A percentile compares a stretch with the other conserved stretches of the same genome.
Conservation (phyloP, 2,113 vertebrate species). For the Polypterus bichir region DNA sequence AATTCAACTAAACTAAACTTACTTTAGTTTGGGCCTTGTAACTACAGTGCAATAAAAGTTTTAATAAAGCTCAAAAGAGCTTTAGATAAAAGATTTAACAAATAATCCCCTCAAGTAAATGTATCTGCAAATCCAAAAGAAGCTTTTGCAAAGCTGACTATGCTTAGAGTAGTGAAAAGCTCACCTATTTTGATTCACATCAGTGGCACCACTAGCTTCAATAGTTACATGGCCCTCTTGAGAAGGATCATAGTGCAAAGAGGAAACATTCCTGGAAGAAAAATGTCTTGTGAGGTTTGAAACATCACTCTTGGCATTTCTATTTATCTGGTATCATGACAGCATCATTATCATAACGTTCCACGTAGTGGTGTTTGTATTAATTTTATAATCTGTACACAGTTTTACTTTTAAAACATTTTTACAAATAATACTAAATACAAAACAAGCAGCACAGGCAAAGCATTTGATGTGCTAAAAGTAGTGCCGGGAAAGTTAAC, state of each 20-base stretch:
- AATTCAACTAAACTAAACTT: background rate
- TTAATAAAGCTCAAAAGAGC: background rate
- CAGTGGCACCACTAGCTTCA: conserved; percentile 47
- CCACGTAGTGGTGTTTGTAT: too few relatives aligned
- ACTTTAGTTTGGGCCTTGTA: background rate
- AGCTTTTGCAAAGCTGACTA: background rate
- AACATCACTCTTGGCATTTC: background rate
- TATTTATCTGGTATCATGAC: background rate
- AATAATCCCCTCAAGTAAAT: background rate
- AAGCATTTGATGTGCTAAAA: too few relatives aligned
- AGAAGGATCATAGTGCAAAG: conserved; percentile 81
- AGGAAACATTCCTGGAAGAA: conserved; percentile 61
- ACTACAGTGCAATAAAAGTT: background rate
- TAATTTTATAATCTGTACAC: too few relatives aligned
- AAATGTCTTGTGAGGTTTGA: background rate
- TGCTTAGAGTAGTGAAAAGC: background rate
- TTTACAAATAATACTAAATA: too few relatives aligned
- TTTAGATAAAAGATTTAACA: background rate
- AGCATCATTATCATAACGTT: too few relatives aligned
- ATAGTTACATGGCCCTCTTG: conserved; percentile 69
- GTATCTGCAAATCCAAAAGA: too few relatives aligned
- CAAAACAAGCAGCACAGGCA: too few relatives aligned
- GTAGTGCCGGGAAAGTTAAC: too few relatives aligned
- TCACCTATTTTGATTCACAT: conserved; percentile 61
- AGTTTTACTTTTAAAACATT: too few relatives aligned